Conservation (phyloP, 2,888 invertebrate species). For the Drosophila phalerata region DNA sequence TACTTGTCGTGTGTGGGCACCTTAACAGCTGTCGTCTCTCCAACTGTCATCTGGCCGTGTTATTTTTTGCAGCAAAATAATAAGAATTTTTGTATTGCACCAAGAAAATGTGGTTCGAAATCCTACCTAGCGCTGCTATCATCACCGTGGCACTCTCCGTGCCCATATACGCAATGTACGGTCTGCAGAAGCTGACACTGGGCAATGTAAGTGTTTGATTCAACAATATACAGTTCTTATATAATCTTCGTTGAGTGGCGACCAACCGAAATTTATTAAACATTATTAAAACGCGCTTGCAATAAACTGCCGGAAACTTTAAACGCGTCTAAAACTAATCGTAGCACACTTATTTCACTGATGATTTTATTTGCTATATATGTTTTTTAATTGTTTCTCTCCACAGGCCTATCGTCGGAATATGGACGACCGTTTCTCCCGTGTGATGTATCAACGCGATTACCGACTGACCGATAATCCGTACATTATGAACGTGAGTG, state of each 20-base stretch:
- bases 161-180: constrained; percentile 88
- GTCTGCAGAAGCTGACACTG: constrained; percentile 87
- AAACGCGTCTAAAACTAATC: constrained; percentile 9
- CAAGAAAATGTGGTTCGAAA: constrained; percentile 90
- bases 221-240: constrained; percentile 74
- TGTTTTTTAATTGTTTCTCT: constrained; percentile 56
- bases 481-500: constrained; percentile 87
- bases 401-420: constrained; percentile 87
- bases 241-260: constrained; percentile 74
- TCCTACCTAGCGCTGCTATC: constrained; percentile 88
- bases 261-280: constrained; percentile 62
- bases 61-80: constrained; percentile 44
- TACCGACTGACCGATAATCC: constrained; percentile 88
- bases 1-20: too few relatives aligned
- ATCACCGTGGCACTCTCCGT: constrained; percentile 87
- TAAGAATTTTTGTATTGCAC: constrained; percentile 30
- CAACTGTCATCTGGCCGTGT: constrained; percentile 30
- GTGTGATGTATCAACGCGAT: constrained; percentile 88
- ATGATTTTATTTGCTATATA: not conserved
- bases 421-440: constrained; percentile 86
- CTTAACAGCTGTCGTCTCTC: constrained; percentile 45
- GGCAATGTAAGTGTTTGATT: constrained; percentile 88
- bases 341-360: constrained; percentile 2
- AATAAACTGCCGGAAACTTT: not conserved
- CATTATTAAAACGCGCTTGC: constrained; percentile 55